Conservation (phyloP, 2,888 invertebrate genomes). For the Drosophila longiperda region DNA sequence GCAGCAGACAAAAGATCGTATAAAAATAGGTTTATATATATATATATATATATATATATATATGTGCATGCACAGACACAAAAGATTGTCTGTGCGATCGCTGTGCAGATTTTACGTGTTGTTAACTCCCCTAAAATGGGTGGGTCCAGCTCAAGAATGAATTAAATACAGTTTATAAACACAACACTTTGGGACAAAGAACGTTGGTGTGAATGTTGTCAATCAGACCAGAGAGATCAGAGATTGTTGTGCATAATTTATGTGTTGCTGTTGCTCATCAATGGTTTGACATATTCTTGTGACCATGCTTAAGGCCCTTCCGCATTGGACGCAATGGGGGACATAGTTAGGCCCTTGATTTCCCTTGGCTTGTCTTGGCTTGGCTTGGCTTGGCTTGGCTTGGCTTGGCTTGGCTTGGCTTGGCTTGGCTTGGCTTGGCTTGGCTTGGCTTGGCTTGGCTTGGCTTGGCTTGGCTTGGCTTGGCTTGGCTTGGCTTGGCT, state of each 20-base stretch:
- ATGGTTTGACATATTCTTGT: conserved; percentile 46
- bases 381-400: conserved; percentile 20
- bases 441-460: conserved; percentile 20
- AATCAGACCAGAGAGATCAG: neutral
- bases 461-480: conserved; percentile 9
- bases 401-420: too few species aligned
- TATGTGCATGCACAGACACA: neutral
- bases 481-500: conserved; percentile 26
- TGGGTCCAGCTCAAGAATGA: neutral
- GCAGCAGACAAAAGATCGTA: neutral
- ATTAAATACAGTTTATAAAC: conserved; percentile 13
- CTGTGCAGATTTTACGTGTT: neutral
- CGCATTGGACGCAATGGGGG: conserved; percentile 24
- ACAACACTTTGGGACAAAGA: neutral
- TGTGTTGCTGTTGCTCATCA: neutral
- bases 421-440: conserved; percentile 13
- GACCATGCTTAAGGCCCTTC: conserved; percentile 31
- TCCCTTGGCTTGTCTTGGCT: conserved; percentile 25
- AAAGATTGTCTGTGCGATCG: neutral
- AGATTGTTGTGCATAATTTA: conserved; percentile 16
- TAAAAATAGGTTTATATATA: neutral
- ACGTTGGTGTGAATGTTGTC: neutral
- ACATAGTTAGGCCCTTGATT: conserved; percentile 13
- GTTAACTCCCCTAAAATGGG: neutral
- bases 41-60: neutral